Base-by-base conservation (phyloP, 2,797 vertebrate species). In the Triplophysa yarkandensis region DNA sequence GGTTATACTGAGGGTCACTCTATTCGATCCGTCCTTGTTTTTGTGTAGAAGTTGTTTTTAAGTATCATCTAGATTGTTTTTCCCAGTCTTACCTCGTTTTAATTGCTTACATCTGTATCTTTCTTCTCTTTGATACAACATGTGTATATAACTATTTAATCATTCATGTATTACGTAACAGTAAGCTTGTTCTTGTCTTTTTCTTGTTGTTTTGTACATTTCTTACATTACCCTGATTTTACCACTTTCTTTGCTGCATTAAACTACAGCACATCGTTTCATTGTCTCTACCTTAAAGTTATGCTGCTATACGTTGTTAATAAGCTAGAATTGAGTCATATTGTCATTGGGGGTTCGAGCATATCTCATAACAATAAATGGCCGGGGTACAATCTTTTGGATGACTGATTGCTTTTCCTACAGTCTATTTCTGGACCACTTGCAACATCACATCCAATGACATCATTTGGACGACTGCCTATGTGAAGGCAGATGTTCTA, bases 401-500 rank as follows among this genome's bases (percentile, higher is more conserved):
- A 65, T 73, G 48, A 44, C 36, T 65, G 62, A 41, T 19, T 65
- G 36, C 39, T 65, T 64, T 65, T 57, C 27, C 4, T 54, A 14
- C 48, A 5, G 52, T 54, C 52, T 27, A 54, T 54, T 54, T 74
- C 9, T n/a, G 41, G 50, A 57, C 27, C 54, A 28, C 46, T 13
- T 64, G 63, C 25, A 55, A 28, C 23, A 54, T 14, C 25, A n/a
- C 8, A 10, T n/a, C 25, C 19, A 65, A 32, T 1, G 0, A 63
- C 3, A 21, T 41, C 57, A 50, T 21, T 64, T 54, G 11, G 34
- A 30, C 4, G 52, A 67, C 39, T 36, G 41, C 52, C 63, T 36
- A n/a, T n/a, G 21, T 48, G 63, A 74, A 74, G 58, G 54, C 41
- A 73, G 69, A 62, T 65, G 48, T 61, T 8, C 21, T 62, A 34